Evolutionary conservation across 2,888 invertebrate genomes (phyloP).

Genomic region (Pasiphila rectangulata): DNA sequence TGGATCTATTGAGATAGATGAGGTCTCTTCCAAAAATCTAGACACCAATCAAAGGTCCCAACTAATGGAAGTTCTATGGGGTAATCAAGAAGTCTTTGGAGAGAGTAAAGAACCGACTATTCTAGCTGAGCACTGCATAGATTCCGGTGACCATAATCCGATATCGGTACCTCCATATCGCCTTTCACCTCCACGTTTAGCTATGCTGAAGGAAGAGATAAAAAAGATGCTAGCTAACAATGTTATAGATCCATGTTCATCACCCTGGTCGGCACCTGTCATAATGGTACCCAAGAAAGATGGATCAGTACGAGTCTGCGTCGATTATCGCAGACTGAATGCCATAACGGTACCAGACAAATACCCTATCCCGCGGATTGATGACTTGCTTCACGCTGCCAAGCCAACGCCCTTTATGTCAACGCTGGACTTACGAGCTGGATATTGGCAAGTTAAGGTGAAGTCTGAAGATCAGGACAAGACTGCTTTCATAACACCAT

Average conservation of each 20-base stretch:
- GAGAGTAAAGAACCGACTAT: background rate
- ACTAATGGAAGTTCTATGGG: slow-evolving; percentile 4
- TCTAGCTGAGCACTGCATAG: slow-evolving; percentile 5
- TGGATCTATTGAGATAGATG: slow-evolving; percentile 1
- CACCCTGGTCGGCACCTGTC: slow-evolving; percentile 7
- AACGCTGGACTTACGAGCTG: slow-evolving; percentile 5
- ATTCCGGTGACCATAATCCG: background rate
- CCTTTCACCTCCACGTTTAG: slow-evolving; percentile 3
- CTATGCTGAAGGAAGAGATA: background rate
- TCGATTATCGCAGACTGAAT: slow-evolving; percentile 7
- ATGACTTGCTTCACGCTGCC: slow-evolving; percentile 13
- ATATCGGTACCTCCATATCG: slow-evolving; percentile 7
- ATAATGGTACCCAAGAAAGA: slow-evolving; percentile 10
- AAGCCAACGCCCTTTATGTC: slow-evolving; percentile 6
- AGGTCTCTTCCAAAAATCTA: background rate
- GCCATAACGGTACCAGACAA: slow-evolving; percentile 6
- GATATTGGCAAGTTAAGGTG: slow-evolving; percentile 10
- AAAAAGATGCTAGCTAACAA: background rate
- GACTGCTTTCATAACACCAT: slow-evolving; percentile 11
- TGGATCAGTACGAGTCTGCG: slow-evolving; percentile 4
- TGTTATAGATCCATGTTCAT: slow-evolving; percentile 2
- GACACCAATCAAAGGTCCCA: background rate
- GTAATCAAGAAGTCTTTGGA: slow-evolving; percentile 5
- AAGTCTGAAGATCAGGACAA: slow-evolving; percentile 3
- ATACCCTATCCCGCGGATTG: slow-evolving; percentile 24